Evolutionary conservation across 2,797 vertebrate genomes (phyloP), one percentile per base, ranked within the genome.

Genomic region (Microchirus variegatus): DNA sequence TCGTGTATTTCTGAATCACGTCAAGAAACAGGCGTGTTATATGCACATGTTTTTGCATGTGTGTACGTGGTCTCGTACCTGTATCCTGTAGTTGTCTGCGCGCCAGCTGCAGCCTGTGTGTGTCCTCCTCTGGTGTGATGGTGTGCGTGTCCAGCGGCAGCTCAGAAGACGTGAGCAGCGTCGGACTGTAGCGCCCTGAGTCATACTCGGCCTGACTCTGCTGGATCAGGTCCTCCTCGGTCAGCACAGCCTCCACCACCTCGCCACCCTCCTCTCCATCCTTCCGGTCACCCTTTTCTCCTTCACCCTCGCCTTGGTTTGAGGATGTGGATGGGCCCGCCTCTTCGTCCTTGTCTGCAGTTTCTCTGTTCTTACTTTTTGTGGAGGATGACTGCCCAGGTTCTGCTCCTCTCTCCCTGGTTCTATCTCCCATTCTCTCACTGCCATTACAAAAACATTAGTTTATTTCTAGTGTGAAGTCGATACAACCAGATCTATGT

Each of bases 131-230:
- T 0, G 93, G 92, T 0, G 95, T 95, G 63, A 94, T 91, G 1
- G 95, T 93, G 5, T 99, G 97, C 0, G 95, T 92, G 0, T 99
- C 96, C 12, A 97, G 94, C 0, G 98, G 97, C 83, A 99, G 90
- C 79, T 99, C 98, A 0, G 94, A 94, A 1, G 87, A 7, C 0
- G 88, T 91, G 62, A 98, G 94, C 73, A 99, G 92, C 1, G 90
- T 61, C 0, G 97, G 97, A 58, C 97, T 99, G 93, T 98, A 99
- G 59, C 94, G 95, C 0, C 96, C 96, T 0, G 96, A 95, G 0
- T 99, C 96, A 0, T 99, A 99, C 77, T 99, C 98, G 0, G 96
- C 96, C 82, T 98, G 92, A 85, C 96, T 98, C 89, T 99, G 98
- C 87, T 97, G 96, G 81, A 99, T 97, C 73, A 99, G 89, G 82